Evolutionary conservation across 2,888 invertebrate genomes (phyloP).

Genomic region (Polyommatus iphigenia): DNA sequence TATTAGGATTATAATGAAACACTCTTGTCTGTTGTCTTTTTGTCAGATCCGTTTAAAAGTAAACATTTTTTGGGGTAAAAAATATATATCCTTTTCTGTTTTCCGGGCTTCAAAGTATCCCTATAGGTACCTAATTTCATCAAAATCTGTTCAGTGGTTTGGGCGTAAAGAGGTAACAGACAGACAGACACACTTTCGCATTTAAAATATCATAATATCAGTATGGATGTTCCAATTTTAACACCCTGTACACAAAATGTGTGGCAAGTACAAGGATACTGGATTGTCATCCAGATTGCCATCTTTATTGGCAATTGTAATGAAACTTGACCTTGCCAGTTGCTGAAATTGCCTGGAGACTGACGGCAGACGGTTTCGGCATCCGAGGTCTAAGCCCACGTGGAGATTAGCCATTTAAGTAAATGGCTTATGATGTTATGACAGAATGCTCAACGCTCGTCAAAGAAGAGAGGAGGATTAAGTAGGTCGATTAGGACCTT

Average conservation of each 20-base stretch:
- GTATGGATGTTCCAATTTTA: background rate
- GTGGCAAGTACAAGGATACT: slow-evolving; percentile 24
- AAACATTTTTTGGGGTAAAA: too few relatives aligned
- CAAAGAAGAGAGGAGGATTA: background rate
- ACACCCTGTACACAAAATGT: too few relatives aligned
- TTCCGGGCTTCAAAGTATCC: too few relatives aligned
- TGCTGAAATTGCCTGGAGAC: slow-evolving; percentile 62
- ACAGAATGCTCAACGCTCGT: background rate
- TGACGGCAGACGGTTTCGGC: slow-evolving; percentile 57
- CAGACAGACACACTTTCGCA: too few relatives aligned
- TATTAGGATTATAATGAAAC: too few relatives aligned
- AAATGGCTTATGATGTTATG: background rate
- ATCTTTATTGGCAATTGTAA: slow-evolving; percentile 45
- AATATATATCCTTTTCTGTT: too few relatives aligned
- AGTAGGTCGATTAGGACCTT: background rate
- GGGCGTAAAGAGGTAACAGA: too few relatives aligned
- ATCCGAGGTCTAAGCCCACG: slow-evolving; percentile 53
- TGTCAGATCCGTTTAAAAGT: too few relatives aligned
- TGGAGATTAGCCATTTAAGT: background rate
- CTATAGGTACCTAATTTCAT: too few relatives aligned
- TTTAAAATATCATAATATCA: too few relatives aligned
- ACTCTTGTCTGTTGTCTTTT: too few relatives aligned
- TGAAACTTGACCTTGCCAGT: slow-evolving; percentile 63
- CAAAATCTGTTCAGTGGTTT: too few relatives aligned
- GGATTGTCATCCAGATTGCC: background rate